These are phyloP conservation scores for Melanostoma scalare DNA, from an alignment of 2,888 invertebrate genomes.

Conservation along the genomic window DNA sequence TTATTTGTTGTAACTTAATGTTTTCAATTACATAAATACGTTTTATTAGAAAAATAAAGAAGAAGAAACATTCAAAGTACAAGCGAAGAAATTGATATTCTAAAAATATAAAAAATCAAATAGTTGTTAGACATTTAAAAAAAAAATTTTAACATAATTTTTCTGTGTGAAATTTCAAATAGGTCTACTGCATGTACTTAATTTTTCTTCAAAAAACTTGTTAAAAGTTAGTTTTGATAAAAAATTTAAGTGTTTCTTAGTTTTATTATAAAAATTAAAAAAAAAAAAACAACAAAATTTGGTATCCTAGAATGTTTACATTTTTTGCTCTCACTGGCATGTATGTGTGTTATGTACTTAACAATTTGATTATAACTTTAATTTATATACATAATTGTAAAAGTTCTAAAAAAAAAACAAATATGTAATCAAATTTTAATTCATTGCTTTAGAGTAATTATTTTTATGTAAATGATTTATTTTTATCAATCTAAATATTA, in stretches of 20 bases:
- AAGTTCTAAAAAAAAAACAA: slow-evolving; percentile 25
- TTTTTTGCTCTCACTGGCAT: slow-evolving; percentile 44
- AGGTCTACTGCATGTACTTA: background rate
- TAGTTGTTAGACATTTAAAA: background rate
- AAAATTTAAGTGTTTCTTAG: background rate
- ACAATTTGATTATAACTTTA: background rate
- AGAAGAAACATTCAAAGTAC: background rate
- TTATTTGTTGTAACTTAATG: no score
- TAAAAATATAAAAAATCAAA: background rate
- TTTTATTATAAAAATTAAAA: background rate
- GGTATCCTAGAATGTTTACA: slow-evolving; percentile 40
- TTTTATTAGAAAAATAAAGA: no score
- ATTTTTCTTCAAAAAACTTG: no score
- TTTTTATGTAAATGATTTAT: slow-evolving; percentile 29
- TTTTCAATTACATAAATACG: no score
- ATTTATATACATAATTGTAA: slow-evolving; percentile 29
- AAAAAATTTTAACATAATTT: background rate
- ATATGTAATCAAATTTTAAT: slow-evolving; percentile 17
- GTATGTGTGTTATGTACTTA: background rate
- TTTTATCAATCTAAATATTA: slow-evolving; percentile 15
- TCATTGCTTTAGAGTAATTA: slow-evolving; percentile 23
- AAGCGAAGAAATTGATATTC: slow-evolving; percentile 1
- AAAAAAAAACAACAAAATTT: slow-evolving; percentile 19
- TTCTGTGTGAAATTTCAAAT: background rate
- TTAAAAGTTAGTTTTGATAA: background rate